phyloP scores from a whole-genome alignment of 2,888 invertebrate species.

The Platycnemis pennipes region DNA sequence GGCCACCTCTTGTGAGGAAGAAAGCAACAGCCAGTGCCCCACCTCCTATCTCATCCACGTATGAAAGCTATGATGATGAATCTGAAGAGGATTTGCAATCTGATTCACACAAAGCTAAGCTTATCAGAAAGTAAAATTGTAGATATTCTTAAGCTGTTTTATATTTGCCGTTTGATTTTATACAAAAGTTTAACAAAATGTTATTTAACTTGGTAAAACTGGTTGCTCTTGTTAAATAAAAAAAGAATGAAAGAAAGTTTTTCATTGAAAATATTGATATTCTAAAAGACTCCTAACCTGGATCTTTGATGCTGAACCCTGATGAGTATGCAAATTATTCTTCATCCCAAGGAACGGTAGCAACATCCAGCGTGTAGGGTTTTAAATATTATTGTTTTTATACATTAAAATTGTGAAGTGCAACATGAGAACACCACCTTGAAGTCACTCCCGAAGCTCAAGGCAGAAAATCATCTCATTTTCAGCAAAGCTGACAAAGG shows the following conservation, averaged over 20 bases:
- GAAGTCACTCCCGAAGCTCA: too few relatives aligned
- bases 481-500: too few relatives aligned
- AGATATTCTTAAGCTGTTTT: neutral
- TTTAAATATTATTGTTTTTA: too few relatives aligned
- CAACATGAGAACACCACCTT: too few relatives aligned
- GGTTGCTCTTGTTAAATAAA: constrained; percentile 28
- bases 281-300: too few relatives aligned
- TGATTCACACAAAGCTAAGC: constrained; percentile 49
- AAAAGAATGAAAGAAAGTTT: neutral
- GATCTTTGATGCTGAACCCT: too few relatives aligned
- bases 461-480: too few relatives aligned
- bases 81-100: neutral
- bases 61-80: constrained; percentile 35
- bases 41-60: neutral
- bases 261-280: too few relatives aligned
- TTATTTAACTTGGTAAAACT: constrained; percentile 43
- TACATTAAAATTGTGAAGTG: too few relatives aligned
- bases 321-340: too few relatives aligned
- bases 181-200: constrained; percentile 52
- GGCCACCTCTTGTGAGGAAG: constrained; percentile 49
- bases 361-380: too few relatives aligned
- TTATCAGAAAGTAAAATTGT: neutral
- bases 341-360: too few relatives aligned
- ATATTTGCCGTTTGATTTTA: constrained; percentile 28
- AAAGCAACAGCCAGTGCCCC: constrained; percentile 5